Conservation (phyloP, 2,888 invertebrate species). For the Rhagonycha fulva region DNA sequence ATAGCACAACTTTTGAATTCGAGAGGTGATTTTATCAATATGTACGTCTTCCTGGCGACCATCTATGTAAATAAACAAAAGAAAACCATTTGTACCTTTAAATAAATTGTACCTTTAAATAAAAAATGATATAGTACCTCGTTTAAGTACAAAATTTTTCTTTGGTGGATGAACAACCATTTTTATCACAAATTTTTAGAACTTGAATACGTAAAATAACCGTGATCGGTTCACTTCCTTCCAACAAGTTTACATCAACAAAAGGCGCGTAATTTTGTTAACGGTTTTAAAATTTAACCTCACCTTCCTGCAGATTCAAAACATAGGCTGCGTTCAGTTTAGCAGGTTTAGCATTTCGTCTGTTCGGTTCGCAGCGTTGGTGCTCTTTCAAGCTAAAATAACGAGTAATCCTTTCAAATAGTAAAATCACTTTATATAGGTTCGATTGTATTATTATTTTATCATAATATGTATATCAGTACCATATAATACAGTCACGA, state of each 20-base stretch:
- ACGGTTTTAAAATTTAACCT: neutral
- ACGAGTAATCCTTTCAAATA: too few relatives aligned
- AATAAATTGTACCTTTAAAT: neutral
- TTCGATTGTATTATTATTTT: too few relatives aligned
- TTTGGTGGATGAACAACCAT: slow-evolving; percentile 57
- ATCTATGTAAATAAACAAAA: slow-evolving; percentile 60
- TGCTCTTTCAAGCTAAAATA: too few relatives aligned
- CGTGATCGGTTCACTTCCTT: neutral
- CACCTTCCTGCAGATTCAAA: neutral
- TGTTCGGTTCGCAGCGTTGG: too few relatives aligned
- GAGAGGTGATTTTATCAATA: slow-evolving; percentile 96
- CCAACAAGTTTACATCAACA: neutral
- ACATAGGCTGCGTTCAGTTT: too few relatives aligned
- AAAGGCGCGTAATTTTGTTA: neutral
- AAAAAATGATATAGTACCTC: slow-evolving; percentile 51
- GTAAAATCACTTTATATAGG: too few relatives aligned
- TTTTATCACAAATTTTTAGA: slow-evolving; percentile 25
- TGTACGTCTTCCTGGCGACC: slow-evolving; percentile 90
- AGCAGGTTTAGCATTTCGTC: too few relatives aligned
- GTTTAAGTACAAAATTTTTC: slow-evolving; percentile 58
- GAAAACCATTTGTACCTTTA: neutral
- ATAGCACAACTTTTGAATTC: slow-evolving; percentile 94
- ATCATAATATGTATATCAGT: too few relatives aligned
- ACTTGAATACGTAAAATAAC: neutral
- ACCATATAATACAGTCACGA: too few relatives aligned